Evolutionary conservation across 2,888 invertebrate species (phyloP).

Genomic region (Hirtodrosophila cameraria): DNA sequence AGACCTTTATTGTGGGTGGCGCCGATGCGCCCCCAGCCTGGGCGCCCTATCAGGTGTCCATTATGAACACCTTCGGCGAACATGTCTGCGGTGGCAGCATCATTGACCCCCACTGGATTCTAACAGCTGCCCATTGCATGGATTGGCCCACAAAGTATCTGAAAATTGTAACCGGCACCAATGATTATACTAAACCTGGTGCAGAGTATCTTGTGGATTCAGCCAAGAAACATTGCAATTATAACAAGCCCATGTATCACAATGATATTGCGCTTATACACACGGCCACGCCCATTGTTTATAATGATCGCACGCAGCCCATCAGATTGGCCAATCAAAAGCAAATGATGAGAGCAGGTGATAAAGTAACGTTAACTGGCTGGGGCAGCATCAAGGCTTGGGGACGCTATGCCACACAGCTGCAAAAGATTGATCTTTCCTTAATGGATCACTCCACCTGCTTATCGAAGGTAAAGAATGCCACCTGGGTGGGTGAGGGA

Average conservation of each 20-base stretch:
- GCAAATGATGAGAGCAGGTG: slow-evolving; percentile 85
- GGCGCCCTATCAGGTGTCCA: slow-evolving; percentile 82
- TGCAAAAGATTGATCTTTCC: slow-evolving; percentile 86
- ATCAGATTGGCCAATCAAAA: slow-evolving; percentile 85
- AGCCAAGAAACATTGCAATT: slow-evolving; percentile 69
- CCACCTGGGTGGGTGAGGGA: slow-evolving; percentile 85
- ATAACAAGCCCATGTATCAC: slow-evolving; percentile 79
- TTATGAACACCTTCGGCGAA: slow-evolving; percentile 75
- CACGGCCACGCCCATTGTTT: slow-evolving; percentile 85
- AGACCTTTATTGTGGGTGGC: slow-evolving; percentile 75
- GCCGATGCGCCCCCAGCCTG: slow-evolving; percentile 49
- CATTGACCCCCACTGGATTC: slow-evolving; percentile 68
- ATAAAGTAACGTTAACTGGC: slow-evolving; percentile 86
- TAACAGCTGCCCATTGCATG: slow-evolving; percentile 82
- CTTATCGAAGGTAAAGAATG: slow-evolving; percentile 84
- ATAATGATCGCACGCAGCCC: slow-evolving; percentile 85
- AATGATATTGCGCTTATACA: slow-evolving; percentile 89
- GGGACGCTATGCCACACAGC: slow-evolving; percentile 85
- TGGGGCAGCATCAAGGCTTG: slow-evolving; percentile 86
- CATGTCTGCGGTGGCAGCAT: slow-evolving; percentile 83
- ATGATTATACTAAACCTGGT: slow-evolving; percentile 66
- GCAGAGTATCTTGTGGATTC: slow-evolving; percentile 67
- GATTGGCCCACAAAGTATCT: slow-evolving; percentile 71
- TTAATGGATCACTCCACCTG: slow-evolving; percentile 85
- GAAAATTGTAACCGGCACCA: slow-evolving; percentile 77